These are phyloP conservation scores for Ceraclea dissimilis DNA, from an alignment of 2,888 invertebrate genomes.

Conservation along the genomic window DNA sequence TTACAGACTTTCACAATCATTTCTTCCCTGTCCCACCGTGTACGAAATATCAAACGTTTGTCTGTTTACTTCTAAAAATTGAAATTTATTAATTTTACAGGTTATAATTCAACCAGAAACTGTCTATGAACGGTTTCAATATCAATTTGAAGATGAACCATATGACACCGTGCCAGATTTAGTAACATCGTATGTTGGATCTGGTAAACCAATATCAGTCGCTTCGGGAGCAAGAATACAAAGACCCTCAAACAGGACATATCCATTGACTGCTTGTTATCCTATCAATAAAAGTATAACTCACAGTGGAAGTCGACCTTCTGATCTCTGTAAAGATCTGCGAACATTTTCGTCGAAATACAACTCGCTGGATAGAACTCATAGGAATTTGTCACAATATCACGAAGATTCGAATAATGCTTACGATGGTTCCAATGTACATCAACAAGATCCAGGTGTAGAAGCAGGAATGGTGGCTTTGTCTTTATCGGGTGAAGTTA, in stretches of 20 bases:
- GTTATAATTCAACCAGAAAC: constrained; percentile 81
- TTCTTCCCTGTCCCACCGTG: too few relatives aligned
- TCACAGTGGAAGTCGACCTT: constrained; percentile 11
- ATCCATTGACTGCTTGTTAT: constrained; percentile 65
- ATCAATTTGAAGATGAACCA: constrained; percentile 89
- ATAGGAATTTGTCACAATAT: constrained; percentile 36
- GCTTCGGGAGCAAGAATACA: constrained; percentile 84
- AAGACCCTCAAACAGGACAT: constrained; percentile 74
- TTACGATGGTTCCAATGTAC: constrained; percentile 10
- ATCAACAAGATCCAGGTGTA: neutral
- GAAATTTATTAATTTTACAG: constrained; percentile 36
- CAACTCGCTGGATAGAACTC: constrained; percentile 53
- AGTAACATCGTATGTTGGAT: constrained; percentile 88
- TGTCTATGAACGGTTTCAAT: constrained; percentile 85
- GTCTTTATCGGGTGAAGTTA: neutral
- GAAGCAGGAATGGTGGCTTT: neutral
- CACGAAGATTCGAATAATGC: constrained; percentile 3
- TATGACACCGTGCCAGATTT: constrained; percentile 90
- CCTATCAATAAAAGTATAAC: constrained; percentile 10
- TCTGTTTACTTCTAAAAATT: too few relatives aligned
- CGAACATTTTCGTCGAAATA: constrained; percentile 31
- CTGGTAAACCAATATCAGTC: constrained; percentile 80
- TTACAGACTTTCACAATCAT: too few relatives aligned
- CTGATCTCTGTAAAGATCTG: constrained; percentile 5
- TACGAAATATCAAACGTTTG: too few relatives aligned